A percentile compares a stretch with the other conserved stretches of the same genome.
These are phyloP conservation scores for Apeira syringaria DNA, from an alignment of 2,888 invertebrate species.

Conservation along the genomic window DNA sequence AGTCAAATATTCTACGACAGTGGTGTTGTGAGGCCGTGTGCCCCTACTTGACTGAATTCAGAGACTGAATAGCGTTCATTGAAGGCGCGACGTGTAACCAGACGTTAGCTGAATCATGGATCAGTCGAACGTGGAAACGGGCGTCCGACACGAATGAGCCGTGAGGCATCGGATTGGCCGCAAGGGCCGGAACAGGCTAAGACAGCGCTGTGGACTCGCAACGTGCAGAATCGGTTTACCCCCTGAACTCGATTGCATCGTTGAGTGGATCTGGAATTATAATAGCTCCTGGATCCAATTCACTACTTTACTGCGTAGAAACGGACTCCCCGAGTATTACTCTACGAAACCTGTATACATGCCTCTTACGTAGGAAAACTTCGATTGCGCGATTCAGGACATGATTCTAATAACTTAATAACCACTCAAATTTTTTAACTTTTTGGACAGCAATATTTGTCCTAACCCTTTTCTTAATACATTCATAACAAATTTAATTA, in stretches of 20 bases:
- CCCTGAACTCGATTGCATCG: conserved; percentile 30
- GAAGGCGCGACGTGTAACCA: conserved; percentile 19
- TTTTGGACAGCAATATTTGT: conserved; percentile 4
- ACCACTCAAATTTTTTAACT: not conserved
- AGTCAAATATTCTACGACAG: conserved; percentile 63
- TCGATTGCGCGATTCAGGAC: conserved; percentile 42
- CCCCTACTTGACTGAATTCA: conserved; percentile 31
- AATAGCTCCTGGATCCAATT: conserved; percentile 47
- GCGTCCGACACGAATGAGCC: conserved; percentile 10
- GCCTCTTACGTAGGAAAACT: conserved; percentile 24
- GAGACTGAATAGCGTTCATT: conserved; percentile 28
- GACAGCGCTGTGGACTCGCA: conserved; percentile 9
- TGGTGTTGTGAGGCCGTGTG: conserved; percentile 38
- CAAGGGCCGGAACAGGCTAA: conserved; percentile 11
- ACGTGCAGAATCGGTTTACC: conserved; percentile 19
- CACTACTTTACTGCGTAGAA: conserved; percentile 62
- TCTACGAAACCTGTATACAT: conserved; percentile 6
- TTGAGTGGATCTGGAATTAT: conserved; percentile 36
- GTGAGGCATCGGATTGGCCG: conserved; percentile 5
- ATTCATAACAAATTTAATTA: no score
- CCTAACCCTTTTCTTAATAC: no score
- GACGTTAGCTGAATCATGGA: no score
- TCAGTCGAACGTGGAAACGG: conserved; percentile 2
- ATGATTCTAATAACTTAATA: not conserved
- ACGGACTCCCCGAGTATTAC: conserved; percentile 49